Conservation (phyloP, 2,888 invertebrate species). For the Ochlodes sylvanus region DNA sequence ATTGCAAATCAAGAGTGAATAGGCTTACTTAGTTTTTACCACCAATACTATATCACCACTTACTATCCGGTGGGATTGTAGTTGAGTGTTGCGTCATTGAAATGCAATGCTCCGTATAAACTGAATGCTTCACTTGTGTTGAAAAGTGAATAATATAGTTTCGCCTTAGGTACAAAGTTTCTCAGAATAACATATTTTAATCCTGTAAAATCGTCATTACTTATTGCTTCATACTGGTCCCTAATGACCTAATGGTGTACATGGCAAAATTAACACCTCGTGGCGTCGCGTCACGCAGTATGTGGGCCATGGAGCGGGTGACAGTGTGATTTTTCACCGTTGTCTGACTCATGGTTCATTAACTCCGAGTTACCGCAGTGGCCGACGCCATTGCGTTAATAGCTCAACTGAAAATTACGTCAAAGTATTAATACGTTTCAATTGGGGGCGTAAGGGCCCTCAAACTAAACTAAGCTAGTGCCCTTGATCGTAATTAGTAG, state of each 20-base stretch:
- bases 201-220: neutral
- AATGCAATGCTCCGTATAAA: too few species aligned
- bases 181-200: neutral
- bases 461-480: too few species aligned
- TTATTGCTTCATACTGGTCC: neutral
- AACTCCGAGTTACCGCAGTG: slow-evolving; percentile 32
- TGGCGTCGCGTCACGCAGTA: slow-evolving; percentile 28
- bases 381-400: slow-evolving; percentile 28
- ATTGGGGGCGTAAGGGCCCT: neutral
- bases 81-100: too few species aligned
- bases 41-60: too few species aligned
- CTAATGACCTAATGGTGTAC: slow-evolving; percentile 15
- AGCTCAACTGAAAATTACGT: slow-evolving; percentile 13
- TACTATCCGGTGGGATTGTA: too few species aligned
- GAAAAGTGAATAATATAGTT: too few species aligned
- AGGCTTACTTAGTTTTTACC: too few species aligned
- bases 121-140: too few species aligned
- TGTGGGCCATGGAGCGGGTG: slow-evolving; percentile 28
- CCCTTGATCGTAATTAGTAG: too few species aligned
- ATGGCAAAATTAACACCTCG: slow-evolving; percentile 35
- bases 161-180: too few species aligned
- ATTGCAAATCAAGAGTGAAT: too few species aligned
- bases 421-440: slow-evolving; percentile 1
- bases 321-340: slow-evolving; percentile 25
- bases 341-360: slow-evolving; percentile 35